Percentiles rank a stretch among this genome's conserved stretches.
Evolutionary conservation across 2,888 invertebrate species (phyloP).

Genomic region (Margaritifera margaritifera): DNA sequence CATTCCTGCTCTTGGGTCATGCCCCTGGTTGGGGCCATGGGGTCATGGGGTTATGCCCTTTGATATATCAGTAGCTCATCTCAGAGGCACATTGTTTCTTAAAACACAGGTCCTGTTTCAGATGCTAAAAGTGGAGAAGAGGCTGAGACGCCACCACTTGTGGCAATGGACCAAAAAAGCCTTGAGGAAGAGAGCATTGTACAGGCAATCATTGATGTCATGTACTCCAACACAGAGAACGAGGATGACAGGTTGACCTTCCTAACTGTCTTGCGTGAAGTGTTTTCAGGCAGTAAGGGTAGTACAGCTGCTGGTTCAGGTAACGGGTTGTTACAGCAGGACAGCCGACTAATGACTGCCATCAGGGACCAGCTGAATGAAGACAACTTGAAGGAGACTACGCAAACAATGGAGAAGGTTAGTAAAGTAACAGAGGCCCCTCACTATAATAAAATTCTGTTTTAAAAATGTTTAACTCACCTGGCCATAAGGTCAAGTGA

Average conservation of each 20-base stretch:
- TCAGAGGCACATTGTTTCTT: no score
- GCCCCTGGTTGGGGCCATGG: no score
- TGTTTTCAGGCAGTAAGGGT: slow-evolving; percentile 60
- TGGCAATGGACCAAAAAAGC: slow-evolving; percentile 31
- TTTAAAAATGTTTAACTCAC: no score
- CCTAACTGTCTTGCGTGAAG: slow-evolving; percentile 55
- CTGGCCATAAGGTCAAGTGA: no score
- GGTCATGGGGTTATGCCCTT: no score
- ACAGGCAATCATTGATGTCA: slow-evolving; percentile 51
- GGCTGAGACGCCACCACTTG: slow-evolving; percentile 35
- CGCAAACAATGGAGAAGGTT: slow-evolving; percentile 63
- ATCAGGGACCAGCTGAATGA: slow-evolving; percentile 65
- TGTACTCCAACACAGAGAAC: slow-evolving; percentile 51
- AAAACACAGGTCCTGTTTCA: no score
- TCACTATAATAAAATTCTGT: no score
- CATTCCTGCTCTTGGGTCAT: no score
- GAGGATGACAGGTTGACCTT: slow-evolving; percentile 52
- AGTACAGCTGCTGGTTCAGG: slow-evolving; percentile 38
- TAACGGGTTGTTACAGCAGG: slow-evolving; percentile 18
- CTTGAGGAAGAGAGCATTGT: slow-evolving; percentile 64
- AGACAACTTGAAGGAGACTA: slow-evolving; percentile 56
- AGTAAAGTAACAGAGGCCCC: neutral
- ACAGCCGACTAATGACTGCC: slow-evolving; percentile 54
- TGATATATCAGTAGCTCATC: no score
- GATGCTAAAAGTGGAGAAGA: no score